Base-by-base conservation (phyloP, 2,113 vertebrate genomes). In the Motacilla alba region DNA sequence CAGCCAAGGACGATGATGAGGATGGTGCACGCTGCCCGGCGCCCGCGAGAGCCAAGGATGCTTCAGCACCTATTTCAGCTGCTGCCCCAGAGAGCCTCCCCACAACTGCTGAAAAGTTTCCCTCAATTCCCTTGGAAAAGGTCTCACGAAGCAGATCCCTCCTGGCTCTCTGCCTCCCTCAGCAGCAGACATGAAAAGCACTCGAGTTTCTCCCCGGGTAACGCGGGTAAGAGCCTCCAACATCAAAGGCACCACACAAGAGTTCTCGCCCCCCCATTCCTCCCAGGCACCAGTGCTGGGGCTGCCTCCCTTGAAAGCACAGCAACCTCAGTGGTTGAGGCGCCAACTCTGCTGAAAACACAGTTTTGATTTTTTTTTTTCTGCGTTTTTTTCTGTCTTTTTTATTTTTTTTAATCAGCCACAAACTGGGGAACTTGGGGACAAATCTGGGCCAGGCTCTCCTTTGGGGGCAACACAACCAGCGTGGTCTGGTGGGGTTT, bases 241-340 rank as follows among this genome's bases (percentile, higher is more conserved):
- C 90, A 96, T 96, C 95, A 96, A 96, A 96, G 92, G 90, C 93
- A 86, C 59, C 91, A 90, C 89, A 86, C 44, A 27, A 67, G 68
- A 77, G 68, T 11, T 39, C 49, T 69, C 19, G 1, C 35, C 47
- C 49, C 60, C 58, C 35, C 4, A 3, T 23, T 69, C 62, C 86
- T 83, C 91, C 89, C 83, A 41, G 44, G 64, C 83, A 53, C 79
- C 85, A 59, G 21, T 4, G 52, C 83, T 41, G 62, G 70, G 56
- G 67, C 89, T 95, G 86, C 83, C 63, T 87, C 80, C 43, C 69
- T 50, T 46, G 62, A 62, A 92, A 94, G 79, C 24, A 1, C 11
- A 4, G 89, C 87, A 93, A 17, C 74, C 74, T 76, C 21, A 0
- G 37, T 24, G 67, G 84, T 1, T 64, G 49, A 93, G 81, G 87